A percentile compares a stretch with the other conserved stretches of the same genome.
These are phyloP conservation scores for Spisula subtruncata DNA, from an alignment of 2,888 invertebrate species.

Conservation along the genomic window DNA sequence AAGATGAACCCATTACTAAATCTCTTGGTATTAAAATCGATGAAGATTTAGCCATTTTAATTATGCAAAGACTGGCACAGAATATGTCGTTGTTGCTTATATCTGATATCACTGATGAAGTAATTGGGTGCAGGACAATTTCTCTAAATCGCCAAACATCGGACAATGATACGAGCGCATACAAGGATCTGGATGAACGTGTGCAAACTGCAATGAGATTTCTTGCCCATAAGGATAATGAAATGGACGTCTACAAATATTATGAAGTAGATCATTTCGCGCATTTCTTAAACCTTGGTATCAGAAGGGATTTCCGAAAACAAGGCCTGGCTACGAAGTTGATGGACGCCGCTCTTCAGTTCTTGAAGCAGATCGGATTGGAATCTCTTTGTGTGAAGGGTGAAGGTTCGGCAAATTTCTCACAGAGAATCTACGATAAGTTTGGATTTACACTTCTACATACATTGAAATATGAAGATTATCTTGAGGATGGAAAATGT, in stretches of 20 bases:
- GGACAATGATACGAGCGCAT: neutral
- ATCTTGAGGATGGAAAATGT: conserved; percentile 46
- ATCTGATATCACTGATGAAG: conserved; percentile 33
- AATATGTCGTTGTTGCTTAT: conserved; percentile 50
- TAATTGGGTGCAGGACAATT: conserved; percentile 50
- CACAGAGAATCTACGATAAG: conserved; percentile 55
- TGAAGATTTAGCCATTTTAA: conserved; percentile 20
- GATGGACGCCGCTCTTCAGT: conserved; percentile 43
- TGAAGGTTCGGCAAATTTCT: conserved; percentile 38
- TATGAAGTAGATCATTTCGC: conserved; percentile 40
- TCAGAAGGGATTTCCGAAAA: conserved; percentile 38
- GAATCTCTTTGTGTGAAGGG: conserved; percentile 41
- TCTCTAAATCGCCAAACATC: neutral
- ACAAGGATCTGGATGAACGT: conserved; percentile 26
- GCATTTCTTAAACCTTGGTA: conserved; percentile 37
- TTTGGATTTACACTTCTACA: conserved; percentile 45
- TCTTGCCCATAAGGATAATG: conserved; percentile 38
- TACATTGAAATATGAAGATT: conserved; percentile 42
- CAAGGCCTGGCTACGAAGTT: conserved; percentile 41
- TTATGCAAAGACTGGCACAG: conserved; percentile 7
- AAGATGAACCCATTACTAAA: conserved; percentile 42
- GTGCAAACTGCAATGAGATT: conserved; percentile 24
- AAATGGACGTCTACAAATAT: conserved; percentile 51
- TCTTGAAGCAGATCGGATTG: conserved; percentile 35
- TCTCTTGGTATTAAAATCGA: conserved; percentile 40